phyloP scores from a whole-genome alignment of 2,113 vertebrate species.

The Gambusia holbrooki region DNA sequence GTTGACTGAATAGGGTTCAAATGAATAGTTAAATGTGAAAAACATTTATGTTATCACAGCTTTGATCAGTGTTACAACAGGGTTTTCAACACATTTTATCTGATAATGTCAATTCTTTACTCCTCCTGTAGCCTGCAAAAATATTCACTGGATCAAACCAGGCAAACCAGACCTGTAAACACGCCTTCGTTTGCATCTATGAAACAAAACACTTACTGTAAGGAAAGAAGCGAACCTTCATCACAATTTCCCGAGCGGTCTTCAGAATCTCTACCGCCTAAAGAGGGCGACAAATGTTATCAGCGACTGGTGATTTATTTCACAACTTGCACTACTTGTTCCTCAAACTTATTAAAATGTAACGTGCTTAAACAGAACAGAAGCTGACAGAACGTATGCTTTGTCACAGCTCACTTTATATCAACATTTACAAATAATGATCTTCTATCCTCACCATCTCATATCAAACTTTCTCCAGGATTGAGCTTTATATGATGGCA shows the following conservation, averaged over 20 bases:
- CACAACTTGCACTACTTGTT: not conserved
- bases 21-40: not conserved
- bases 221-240: conserved; percentile 97
- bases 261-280: conserved; percentile 98
- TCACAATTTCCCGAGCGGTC: conserved; percentile 94
- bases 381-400: not conserved
- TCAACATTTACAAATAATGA: not conserved
- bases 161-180: not conserved
- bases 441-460: not conserved
- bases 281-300: conserved; percentile 19
- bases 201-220: conserved; percentile 87
- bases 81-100: not conserved
- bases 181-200: not conserved
- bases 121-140: too few relatives aligned
- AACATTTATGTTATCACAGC: too few relatives aligned
- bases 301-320: not conserved
- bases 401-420: not conserved
- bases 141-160: not conserved
- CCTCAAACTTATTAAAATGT: not conserved
- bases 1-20: not conserved
- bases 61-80: not conserved
- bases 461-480: not conserved
- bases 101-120: not conserved
- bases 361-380: not conserved
- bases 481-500: not conserved